Evolutionary conservation across 2,888 invertebrate genomes (phyloP), one percentile per base, ranked within the genome.

Genomic region (Sceliomorpha sp.): DNA sequence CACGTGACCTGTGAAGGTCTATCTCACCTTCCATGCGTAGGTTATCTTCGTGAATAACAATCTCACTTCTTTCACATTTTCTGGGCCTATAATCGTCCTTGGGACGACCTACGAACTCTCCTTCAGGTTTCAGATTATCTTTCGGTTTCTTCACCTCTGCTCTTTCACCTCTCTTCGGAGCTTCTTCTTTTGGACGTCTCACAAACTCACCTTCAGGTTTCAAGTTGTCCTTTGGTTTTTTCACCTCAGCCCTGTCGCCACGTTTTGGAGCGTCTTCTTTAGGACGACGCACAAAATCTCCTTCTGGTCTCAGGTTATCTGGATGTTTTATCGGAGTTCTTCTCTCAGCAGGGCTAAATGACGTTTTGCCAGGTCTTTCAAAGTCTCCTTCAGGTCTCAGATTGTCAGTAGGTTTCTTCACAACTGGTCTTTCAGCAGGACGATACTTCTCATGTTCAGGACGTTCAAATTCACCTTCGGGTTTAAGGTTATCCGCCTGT

Each of bases 151-250:
- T 89, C 6, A 92, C 86, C 59, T 92, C 91, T 1, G 91, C 90
- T 47, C 92, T 89, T 79, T 94, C 93, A 4, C 91, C 92, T 48
- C 89, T 89, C 0, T 75, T 63, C 7, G 77, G 67, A 31, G 59
- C 80, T 8, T 81, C 80, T 8, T 81, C 76, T 24, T 78, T 82
- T 9, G 80, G 81, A 1, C 75, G 73, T 87, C 88, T 78, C 88
- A 90, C 90, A 88, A 92, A 80, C 0, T 90, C 89, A 14, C 92
- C 92, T 85, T 92, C 92, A 1, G 92, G 91, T 74, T 89, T 90
- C 0, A 94, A 73, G 72, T 89, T 90, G 63, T 90, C 89, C 50
- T 86, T 70, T 0, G 88, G 89, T 68, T 80, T 86, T 60, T 83
- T 89, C n/a, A 70, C 80, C 20, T 80, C 64, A 3, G 74, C 70